Evolutionary conservation across 2,888 invertebrate species (phyloP), one percentile per base, ranked within the genome.

Genomic region (Cerastis leucographa): DNA sequence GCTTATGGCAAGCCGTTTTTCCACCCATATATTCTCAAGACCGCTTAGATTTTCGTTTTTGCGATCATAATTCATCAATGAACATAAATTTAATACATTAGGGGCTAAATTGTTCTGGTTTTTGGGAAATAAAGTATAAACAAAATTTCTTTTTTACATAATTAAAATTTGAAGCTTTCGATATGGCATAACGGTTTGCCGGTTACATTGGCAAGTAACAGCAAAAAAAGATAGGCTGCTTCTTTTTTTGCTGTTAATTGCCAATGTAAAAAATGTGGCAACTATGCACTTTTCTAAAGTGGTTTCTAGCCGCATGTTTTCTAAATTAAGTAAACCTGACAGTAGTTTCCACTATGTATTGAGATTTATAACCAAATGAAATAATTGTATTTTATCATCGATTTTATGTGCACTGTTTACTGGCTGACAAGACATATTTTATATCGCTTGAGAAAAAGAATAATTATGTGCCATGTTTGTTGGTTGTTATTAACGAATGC

Each of bases 1-100:
- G 83, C 74, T 71, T 68, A 80, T 70, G 70, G 59, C 77, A 71
- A 76, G 81, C 70, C 51, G 71, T 78, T 81, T 79, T 61, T 72
- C 76, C 67, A 65, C 64, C 75, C 73, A 78, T 84, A 77, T 80
- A 77, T 86, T 70, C 51, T 64, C 68, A 76, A 78, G 71, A 64
- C 67, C 42, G 80, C 75, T 85, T 83, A 80, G 78, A 70, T 83
- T 80, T 85, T 79, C 66, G 42, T 77, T 87, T 86, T 81, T 73
- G 62, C 51, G 59, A 68, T 72, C 76, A 76, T 87, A 80, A 81
- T 67, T 87, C 78, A 84, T 75, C 56, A 75, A 61, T 65, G 69
- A 74, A 73, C 73, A 66, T 54, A 77, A 83, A 83, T 68, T 81
- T 71, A 69, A 71, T 42, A 59, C 66, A 74, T 87, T 85, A 54